A percentile compares a stretch with the other conserved stretches of the same genome.
These are phyloP conservation scores for Phyllotreta cruciferae DNA, from an alignment of 2,888 invertebrate genomes.

Conservation along the genomic window DNA sequence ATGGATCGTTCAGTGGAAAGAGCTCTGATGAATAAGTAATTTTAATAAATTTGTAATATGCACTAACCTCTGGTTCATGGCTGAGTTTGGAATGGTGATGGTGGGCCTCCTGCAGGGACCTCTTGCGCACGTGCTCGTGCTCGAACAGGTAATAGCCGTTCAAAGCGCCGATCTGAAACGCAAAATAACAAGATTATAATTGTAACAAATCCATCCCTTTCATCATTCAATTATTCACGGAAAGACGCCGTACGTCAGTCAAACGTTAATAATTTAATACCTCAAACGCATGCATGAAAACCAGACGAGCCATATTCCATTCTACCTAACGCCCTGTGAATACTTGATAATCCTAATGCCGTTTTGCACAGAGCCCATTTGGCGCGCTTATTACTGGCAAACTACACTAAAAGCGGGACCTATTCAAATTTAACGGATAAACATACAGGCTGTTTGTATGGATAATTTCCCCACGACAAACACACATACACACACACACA, in stretches of 20 bases:
- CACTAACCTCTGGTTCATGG: slow-evolving; percentile 78
- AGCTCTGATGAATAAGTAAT: neutral
- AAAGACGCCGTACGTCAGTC: too few species aligned
- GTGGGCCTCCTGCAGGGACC: slow-evolving; percentile 80
- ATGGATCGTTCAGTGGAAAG: too few species aligned
- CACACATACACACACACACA: too few species aligned
- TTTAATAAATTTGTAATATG: neutral
- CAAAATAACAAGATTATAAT: slow-evolving; percentile 39
- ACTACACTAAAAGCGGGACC: slow-evolving; percentile 1
- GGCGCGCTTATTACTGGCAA: neutral
- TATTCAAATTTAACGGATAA: slow-evolving; percentile 5
- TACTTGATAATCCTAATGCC: slow-evolving; percentile 1
- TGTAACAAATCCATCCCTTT: too few species aligned
- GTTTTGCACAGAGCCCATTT: slow-evolving; percentile 4
- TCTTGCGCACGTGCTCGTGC: slow-evolving; percentile 83
- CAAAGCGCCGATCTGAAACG: slow-evolving; percentile 88
- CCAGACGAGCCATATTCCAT: neutral
- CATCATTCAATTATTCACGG: too few species aligned
- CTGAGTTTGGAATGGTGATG: slow-evolving; percentile 80
- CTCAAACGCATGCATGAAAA: too few species aligned
- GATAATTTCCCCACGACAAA: neutral
- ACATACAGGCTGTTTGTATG: slow-evolving; percentile 1
- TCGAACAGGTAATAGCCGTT: slow-evolving; percentile 86
- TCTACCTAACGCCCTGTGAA: slow-evolving; percentile 1
- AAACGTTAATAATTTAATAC: too few species aligned